These are phyloP conservation scores for Umimayanthus chanpuru DNA, from an alignment of 92 coral and sea anemone species.

Conservation along the genomic window DNA sequence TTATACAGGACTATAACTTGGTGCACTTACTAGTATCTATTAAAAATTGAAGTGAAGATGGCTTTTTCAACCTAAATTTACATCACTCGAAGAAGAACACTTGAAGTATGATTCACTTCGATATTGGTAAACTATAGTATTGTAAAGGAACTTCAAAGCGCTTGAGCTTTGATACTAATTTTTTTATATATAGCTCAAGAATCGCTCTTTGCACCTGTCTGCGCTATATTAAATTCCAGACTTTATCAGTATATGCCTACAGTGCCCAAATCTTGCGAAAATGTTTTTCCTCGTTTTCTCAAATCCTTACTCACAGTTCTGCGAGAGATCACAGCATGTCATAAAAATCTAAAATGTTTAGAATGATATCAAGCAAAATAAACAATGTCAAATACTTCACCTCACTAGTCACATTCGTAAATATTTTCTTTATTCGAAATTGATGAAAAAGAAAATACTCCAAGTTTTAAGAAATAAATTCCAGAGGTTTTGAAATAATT, in stretches of 20 bases:
- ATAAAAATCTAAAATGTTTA: background rate
- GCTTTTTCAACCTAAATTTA: no score
- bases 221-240: background rate
- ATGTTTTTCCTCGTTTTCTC: background rate
- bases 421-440: slow-evolving; percentile 14
- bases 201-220: background rate
- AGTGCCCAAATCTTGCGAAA: background rate
- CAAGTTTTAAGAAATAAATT: background rate
- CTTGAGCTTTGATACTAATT: no score
- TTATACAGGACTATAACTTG: no score
- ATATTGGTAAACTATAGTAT: no score
- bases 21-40: no score
- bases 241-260: background rate
- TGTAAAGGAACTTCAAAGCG: no score
- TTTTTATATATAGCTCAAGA: no score
- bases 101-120: no score
- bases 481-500: slow-evolving; percentile 13
- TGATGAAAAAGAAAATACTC: background rate
- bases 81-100: no score
- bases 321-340: background rate
- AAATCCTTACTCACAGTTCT: background rate
- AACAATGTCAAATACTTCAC: background rate
- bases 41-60: no score
- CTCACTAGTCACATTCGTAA: slow-evolving; percentile 11
- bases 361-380: background rate